Evolutionary conservation across 2,888 invertebrate species (phyloP).

Genomic region (Parochlus steinenii): DNA sequence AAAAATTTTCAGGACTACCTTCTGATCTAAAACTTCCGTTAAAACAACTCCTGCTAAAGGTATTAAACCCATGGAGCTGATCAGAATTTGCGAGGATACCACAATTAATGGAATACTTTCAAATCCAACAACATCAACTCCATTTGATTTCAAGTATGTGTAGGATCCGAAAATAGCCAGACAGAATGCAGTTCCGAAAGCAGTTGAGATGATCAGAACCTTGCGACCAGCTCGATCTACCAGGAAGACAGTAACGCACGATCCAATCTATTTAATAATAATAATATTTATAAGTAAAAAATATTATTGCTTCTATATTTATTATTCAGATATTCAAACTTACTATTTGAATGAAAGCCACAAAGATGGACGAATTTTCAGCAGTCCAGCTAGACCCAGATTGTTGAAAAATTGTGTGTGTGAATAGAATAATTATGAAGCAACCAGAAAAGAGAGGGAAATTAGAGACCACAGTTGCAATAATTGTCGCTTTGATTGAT

Average conservation of each 20-base stretch:
- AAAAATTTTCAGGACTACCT: no score
- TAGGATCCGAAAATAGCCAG: slow-evolving; percentile 8
- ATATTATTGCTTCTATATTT: no score
- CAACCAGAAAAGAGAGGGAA: slow-evolving; percentile 10
- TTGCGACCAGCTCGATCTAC: slow-evolving; percentile 27
- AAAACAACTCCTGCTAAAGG: slow-evolving; percentile 7
- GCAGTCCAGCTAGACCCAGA: slow-evolving; percentile 1
- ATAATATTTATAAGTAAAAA: no score
- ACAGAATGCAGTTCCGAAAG: slow-evolving; percentile 20
- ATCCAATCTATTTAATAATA: no score
- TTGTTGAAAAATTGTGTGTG: slow-evolving; percentile 9
- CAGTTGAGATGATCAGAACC: slow-evolving; percentile 20
- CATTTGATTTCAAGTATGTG: slow-evolving; percentile 5
- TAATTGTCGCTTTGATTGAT: slow-evolving; percentile 4
- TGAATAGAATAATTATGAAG: slow-evolving; percentile 8
- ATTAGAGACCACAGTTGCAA: slow-evolving; percentile 6
- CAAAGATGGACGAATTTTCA: slow-evolving; percentile 5
- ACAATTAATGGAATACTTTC: slow-evolving; percentile 8
- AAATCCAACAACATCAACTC: no score
- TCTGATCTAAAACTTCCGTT: slow-evolving; percentile 11
- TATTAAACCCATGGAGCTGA: slow-evolving; percentile 7
- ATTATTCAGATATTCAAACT: no score
- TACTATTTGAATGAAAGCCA: slow-evolving; percentile 11
- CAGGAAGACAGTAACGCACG: slow-evolving; percentile 15
- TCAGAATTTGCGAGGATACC: slow-evolving; percentile 5